Evolutionary conservation across 2,113 vertebrate genomes (phyloP).

Genomic region (Chauna torquata): DNA sequence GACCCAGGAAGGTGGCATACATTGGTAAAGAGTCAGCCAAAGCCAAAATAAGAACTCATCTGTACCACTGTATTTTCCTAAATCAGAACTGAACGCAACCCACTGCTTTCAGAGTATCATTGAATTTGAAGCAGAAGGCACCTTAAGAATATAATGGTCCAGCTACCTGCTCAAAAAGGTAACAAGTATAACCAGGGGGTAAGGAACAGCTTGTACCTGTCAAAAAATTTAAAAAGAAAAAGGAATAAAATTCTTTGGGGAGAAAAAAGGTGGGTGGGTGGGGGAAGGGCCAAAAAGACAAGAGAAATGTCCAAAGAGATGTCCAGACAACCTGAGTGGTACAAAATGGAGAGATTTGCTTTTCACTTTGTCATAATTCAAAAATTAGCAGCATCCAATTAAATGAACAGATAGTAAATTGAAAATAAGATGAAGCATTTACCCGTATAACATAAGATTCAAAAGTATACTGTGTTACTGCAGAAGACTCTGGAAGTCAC

Average conservation of each 20-base stretch:
- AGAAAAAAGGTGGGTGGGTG: neutral
- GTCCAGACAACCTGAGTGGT: neutral
- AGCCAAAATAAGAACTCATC: neutral
- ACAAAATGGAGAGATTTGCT: neutral
- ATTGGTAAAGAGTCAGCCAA: neutral
- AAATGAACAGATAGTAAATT: neutral
- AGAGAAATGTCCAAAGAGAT: neutral
- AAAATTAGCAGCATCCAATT: neutral
- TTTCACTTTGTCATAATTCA: neutral
- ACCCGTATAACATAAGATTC: neutral
- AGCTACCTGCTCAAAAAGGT: neutral
- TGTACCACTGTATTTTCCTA: neutral
- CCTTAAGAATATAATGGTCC: neutral
- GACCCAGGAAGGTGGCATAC: neutral
- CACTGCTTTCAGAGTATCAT: neutral
- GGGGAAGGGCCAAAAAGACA: neutral
- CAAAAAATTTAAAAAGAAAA: too few species aligned
- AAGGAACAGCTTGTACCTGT: neutral
- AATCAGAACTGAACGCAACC: neutral
- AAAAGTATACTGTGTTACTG: neutral
- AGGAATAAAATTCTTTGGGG: neutral
- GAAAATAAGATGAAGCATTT: neutral
- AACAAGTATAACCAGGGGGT: neutral
- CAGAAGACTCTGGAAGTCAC: neutral
- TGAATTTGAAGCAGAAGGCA: neutral